Evolutionary conservation across 2,888 invertebrate genomes (phyloP), one percentile per base, ranked within the genome.

Genomic region (Cryptocephalus primarius): DNA sequence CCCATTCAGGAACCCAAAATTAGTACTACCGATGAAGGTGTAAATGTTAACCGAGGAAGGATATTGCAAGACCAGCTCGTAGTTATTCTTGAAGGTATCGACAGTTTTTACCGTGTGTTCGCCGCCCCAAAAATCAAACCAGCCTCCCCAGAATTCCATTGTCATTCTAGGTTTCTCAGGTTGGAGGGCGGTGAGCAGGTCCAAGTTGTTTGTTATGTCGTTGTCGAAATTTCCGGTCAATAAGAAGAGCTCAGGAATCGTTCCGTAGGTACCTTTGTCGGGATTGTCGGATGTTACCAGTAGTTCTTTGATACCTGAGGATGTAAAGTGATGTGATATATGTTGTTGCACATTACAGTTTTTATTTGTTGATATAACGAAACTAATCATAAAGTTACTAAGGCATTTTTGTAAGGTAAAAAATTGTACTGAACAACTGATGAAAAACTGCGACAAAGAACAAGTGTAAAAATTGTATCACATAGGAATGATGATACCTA

Each of bases 1-100:
- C 32, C 68, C 68, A 48, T 64, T 68, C 39, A 65, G 81, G 58
- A 83, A 90, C 45, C 81, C 88, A 62, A 84, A 88, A 62, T 88
- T 92, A 1, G 88, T 87, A 43, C 94, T 93, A 10, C 94, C 94
- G 60, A 82, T 84, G 69, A 91, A 92, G 86, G 94, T 89, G 65
- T 93, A 95, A 58, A 93, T 80, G 61, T 90, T 94, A 34, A 93
- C 80, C 42, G 83, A 80, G 8, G 78, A 77, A 4, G 67, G 67
- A 53, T 65, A 64, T 2, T 54, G 46, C 14, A 63, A 40, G 36
- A 62, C 61, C 34, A 45, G 44, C 45, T 59, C 56, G 34, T 55
- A 57, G 14, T 51, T 47, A 8, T 10, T 4, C 14, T n/a, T 40
- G 13, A 4, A 40, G 4, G 11, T 10, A 4, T 40, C 10, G 10